Evolutionary conservation across 2,113 vertebrate species (phyloP), one percentile per base, ranked within the genome.

Genomic region (Gila orcuttii): DNA sequence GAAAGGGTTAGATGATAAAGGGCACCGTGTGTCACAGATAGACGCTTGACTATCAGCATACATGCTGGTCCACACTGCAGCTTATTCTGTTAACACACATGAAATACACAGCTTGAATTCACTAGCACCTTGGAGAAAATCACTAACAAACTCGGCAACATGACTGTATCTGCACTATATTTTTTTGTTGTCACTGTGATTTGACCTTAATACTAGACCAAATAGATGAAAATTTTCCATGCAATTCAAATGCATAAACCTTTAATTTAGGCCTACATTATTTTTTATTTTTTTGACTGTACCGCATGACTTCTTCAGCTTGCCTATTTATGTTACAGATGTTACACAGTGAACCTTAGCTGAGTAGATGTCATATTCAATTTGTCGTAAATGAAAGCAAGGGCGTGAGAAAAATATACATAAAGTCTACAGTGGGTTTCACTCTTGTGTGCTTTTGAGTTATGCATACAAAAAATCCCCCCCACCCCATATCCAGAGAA

Each of bases 351-450:
- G 19, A 39, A 71, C 33, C 33, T 71, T 36, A 39, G 36, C 68
- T 73, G 21, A n/a, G 69, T n/a, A 42, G 36, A 73, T 42, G 69
- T 73, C 69, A 73, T n/a, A 42, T 73, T 73, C 36, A 73, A 42
- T 73, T 42, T n/a, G 21, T 42, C 10, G 21, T 36, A 73, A 42
- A n/a, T 42, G 21, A 73, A 73, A 73, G 36, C 55, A 57, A 57
- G 55, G 55, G 19, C 2, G 7, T 57, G 55, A 8, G 55, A 8
- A 57, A 73, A 73, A 71, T 6, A 6, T 9, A 73, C 33, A 39
- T 10, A 23, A 9, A 23, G 33, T 39, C 19, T 39, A 3, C 9
- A 2, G 68, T 71, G 10, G 68, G 33, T 71, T 71, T 71, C 42
- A 42, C 68, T 71, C 19, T 6, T 42, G 68, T 42, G 19, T 71